Evolutionary conservation across 2,888 invertebrate species (phyloP).

Genomic region (Dorcus hopei): DNA sequence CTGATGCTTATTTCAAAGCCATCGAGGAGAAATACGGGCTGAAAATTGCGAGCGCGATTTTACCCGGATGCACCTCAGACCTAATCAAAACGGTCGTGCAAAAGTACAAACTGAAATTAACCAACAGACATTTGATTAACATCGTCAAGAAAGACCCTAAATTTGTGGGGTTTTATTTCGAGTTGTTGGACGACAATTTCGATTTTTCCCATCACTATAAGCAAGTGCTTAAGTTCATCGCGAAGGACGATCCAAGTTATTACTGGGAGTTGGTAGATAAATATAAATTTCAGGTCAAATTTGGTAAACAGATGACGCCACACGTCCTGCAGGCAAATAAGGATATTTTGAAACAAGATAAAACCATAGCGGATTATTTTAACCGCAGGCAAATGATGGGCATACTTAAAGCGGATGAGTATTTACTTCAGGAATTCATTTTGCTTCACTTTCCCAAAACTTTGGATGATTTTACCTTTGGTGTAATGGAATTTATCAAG

Average conservation of each 20-base stretch:
- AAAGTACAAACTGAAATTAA: conserved; percentile 9
- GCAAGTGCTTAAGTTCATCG: conserved; percentile 4
- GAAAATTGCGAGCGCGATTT: conserved; percentile 8
- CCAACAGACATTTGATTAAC: conserved; percentile 13
- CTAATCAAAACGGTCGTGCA: conserved; percentile 9
- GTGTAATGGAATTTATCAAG: background rate
- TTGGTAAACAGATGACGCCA: conserved; percentile 8
- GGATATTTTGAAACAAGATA: background rate
- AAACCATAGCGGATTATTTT: background rate
- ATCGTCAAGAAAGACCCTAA: conserved; percentile 15
- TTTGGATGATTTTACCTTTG: background rate
- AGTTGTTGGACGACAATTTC: background rate
- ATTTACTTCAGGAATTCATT: conserved; percentile 1
- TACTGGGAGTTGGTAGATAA: conserved; percentile 9
- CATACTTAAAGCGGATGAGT: background rate
- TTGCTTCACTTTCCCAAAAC: conserved; percentile 7
- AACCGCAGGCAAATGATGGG: background rate
- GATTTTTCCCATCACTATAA: background rate
- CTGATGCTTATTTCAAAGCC: conserved; percentile 14
- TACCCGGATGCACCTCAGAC: conserved; percentile 15
- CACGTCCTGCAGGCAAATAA: conserved; percentile 4
- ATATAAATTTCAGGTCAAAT: conserved; percentile 6
- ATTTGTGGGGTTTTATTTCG: conserved; percentile 19
- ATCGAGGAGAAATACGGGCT: conserved; percentile 20
- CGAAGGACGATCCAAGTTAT: background rate